Percentiles rank a stretch among this genome's conserved stretches.
Conservation (phyloP, 2,888 invertebrate species). For the Leptothorax acervorum region DNA sequence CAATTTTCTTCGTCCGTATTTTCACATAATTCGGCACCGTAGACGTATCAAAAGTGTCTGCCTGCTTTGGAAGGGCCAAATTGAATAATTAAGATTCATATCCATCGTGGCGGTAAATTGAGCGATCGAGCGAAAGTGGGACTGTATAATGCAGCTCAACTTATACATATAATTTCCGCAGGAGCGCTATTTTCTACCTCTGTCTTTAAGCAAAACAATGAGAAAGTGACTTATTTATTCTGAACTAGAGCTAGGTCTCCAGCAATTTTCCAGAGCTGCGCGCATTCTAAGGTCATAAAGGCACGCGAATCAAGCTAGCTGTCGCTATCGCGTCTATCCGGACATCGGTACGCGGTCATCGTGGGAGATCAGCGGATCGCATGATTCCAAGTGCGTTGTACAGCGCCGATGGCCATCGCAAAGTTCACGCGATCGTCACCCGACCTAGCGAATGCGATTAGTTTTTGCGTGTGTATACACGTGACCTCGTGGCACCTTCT, state of each 20-base stretch:
- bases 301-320: conserved; percentile 7
- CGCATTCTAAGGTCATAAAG: conserved; percentile 23
- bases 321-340: conserved; percentile 6
- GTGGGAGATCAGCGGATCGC: conserved; percentile 56
- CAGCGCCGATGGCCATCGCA: conserved; percentile 62
- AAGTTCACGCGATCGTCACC: conserved; percentile 66
- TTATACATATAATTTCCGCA: background rate
- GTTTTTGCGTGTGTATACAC: conserved; percentile 40
- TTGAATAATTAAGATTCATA: conserved; percentile 10
- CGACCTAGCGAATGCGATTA: conserved; percentile 31
- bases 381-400: conserved; percentile 64
- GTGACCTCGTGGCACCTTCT: conserved; percentile 33
- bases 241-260: background rate
- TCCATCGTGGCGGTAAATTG: background rate
- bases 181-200: background rate
- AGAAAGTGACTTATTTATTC: background rate
- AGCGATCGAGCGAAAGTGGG: background rate
- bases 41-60: background rate
- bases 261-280: conserved; percentile 7
- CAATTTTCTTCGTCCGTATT: conserved; percentile 13
- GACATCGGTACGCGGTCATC: conserved; percentile 25
- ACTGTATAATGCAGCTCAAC: background rate
- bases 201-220: background rate
- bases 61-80: background rate
- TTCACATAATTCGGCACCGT: background rate